Conservation (phyloP, 1,140 invertebrate genomes). For the Drosophila nannoptera region DNA sequence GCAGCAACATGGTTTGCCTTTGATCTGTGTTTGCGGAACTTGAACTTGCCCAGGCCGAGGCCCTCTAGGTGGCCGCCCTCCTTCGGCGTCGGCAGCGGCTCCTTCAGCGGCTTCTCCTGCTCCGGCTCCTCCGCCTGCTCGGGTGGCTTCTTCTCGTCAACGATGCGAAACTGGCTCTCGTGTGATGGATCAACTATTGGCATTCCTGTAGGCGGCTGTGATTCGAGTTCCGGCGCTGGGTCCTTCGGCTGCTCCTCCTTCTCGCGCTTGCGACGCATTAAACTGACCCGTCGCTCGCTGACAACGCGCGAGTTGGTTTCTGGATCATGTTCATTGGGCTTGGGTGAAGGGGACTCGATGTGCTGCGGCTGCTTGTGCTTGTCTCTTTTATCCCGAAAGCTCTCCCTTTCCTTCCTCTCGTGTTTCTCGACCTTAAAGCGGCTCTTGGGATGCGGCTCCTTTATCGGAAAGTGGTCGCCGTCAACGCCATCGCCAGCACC, state of each 20-base stretch:
- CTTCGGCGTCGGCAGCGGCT: neutral
- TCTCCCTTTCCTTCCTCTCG: constrained; percentile 52
- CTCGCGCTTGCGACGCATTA: constrained; percentile 52
- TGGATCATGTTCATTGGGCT: constrained; percentile 68
- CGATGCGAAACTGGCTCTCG: constrained; percentile 62
- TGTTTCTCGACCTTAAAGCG: constrained; percentile 67
- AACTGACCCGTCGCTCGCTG: constrained; percentile 66
- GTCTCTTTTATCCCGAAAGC: constrained; percentile 53
- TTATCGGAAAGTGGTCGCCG: constrained; percentile 50
- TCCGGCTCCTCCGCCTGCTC: constrained; percentile 17
- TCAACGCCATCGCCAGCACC: neutral
- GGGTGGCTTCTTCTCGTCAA: constrained; percentile 63
- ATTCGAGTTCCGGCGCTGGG: constrained; percentile 23
- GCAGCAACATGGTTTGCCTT: constrained; percentile 44
- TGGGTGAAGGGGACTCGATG: constrained; percentile 36
- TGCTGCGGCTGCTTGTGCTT: constrained; percentile 49
- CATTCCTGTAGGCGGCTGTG: constrained; percentile 6
- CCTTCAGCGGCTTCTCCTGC: constrained; percentile 32
- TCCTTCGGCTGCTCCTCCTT: constrained; percentile 27
- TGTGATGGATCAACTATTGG: constrained; percentile 24
- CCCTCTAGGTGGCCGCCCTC: constrained; percentile 29
- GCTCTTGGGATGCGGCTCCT: constrained; percentile 63
- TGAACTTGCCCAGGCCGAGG: constrained; percentile 67
- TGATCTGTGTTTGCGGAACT: constrained; percentile 59
- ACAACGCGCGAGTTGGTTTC: constrained; percentile 73